Conservation (phyloP, 2,888 invertebrate species). For the Pyralis farinalis region DNA sequence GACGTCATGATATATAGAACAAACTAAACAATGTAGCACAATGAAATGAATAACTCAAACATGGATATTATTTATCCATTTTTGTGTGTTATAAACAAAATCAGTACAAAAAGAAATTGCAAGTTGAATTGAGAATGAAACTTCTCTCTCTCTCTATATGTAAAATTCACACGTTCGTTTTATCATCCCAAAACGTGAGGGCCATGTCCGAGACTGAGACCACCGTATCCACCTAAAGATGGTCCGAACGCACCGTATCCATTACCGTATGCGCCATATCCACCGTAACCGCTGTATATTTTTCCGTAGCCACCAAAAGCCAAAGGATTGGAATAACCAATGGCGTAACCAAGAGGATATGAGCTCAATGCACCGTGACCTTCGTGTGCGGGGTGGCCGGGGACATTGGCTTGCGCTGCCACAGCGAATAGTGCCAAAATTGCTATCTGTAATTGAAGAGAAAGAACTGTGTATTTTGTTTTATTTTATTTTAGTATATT, state of each 20-base stretch:
- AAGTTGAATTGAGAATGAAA: background rate
- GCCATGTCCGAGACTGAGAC: conserved; percentile 3
- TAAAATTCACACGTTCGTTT: background rate
- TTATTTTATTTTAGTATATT: too few relatives aligned
- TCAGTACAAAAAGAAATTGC: background rate
- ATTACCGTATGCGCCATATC: too few relatives aligned
- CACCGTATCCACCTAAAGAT: too few relatives aligned
- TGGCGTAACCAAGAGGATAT: background rate
- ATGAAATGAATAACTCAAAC: background rate
- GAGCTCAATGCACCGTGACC: background rate
- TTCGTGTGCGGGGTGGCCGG: conserved; percentile 33
- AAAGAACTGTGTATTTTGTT: too few relatives aligned
- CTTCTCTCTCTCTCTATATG: too few relatives aligned
- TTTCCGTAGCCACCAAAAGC: conserved; percentile 10
- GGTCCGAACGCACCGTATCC: too few relatives aligned
- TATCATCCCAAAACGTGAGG: conserved; percentile 15
- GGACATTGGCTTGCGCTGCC: conserved; percentile 28
- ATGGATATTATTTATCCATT: too few relatives aligned
- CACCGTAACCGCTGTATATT: too few relatives aligned
- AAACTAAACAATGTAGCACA: background rate
- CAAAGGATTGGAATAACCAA: conserved; percentile 21
- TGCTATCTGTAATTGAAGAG: conserved; percentile 52
- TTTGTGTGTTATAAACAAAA: background rate
- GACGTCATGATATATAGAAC: too few relatives aligned
- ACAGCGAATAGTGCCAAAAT: conserved; percentile 45